phyloP scores from a whole-genome alignment of 2,113 vertebrate genomes.

The Nestor notabilis region DNA sequence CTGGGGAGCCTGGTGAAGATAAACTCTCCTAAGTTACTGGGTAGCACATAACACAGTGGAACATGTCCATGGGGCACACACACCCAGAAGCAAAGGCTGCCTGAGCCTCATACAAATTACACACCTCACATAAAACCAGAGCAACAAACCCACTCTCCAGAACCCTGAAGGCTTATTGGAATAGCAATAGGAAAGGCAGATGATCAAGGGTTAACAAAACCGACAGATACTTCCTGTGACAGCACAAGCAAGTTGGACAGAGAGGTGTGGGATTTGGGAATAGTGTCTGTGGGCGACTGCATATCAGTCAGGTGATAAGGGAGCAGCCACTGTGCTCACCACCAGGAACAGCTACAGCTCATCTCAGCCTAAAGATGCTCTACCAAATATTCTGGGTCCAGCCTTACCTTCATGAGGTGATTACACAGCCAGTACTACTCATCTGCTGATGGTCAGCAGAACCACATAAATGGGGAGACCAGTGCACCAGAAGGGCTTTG shows the following conservation, averaged over 20 bases:
- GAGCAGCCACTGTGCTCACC: background rate
- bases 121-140: background rate
- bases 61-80: accelerated
- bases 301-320: background rate
- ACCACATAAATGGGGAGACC: background rate
- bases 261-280: background rate
- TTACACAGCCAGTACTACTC: background rate
- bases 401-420: background rate
- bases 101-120: background rate
- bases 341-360: background rate
- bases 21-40: background rate
- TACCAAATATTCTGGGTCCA: background rate
- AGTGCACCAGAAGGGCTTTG: background rate
- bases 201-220: background rate
- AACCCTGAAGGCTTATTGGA: background rate
- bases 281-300: accelerated
- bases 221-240: background rate
- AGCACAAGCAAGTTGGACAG: background rate
- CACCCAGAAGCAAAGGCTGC: background rate
- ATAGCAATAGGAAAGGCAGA: background rate
- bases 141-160: background rate
- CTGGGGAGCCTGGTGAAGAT: background rate
- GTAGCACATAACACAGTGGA: background rate
- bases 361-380: background rate
- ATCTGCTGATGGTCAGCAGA: background rate